Conservation (phyloP, 2,797 vertebrate species). For the Pantherophis alleghaniensis region DNA sequence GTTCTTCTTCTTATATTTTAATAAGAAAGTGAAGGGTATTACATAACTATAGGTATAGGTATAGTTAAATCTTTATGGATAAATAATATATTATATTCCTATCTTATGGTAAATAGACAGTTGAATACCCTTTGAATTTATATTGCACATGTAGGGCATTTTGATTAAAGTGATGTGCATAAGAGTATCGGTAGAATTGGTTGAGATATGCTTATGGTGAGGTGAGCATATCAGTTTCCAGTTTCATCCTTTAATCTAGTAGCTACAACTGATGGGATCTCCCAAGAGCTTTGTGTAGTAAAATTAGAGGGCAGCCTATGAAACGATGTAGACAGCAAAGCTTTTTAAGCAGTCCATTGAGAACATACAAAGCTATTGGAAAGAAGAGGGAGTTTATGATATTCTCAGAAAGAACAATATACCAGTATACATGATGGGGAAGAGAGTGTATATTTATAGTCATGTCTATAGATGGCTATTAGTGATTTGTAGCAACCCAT, state of each 20-base stretch:
- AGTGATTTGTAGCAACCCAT: not conserved
- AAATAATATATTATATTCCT: not conserved
- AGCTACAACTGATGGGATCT: not conserved
- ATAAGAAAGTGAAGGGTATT: not conserved
- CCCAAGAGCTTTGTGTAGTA: not conserved
- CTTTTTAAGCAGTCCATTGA: not conserved
- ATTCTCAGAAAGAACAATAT: not conserved
- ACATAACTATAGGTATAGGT: not conserved
- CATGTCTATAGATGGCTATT: not conserved
- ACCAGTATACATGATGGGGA: not conserved
- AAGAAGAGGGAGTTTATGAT: no score
- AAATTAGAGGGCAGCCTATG: not conserved
- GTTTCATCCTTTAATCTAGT: not conserved
- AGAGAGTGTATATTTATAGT: not conserved
- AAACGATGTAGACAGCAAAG: not conserved
- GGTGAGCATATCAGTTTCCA: not conserved
- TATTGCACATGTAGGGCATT: not conserved
- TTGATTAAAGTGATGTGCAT: not conserved
- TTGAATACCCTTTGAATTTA: no score
- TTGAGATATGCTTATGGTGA: not conserved
- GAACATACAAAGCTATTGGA: not conserved
- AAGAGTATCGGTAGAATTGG: not conserved
- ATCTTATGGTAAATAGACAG: not conserved
- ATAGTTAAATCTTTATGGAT: not conserved
- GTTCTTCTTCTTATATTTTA: not conserved